Conservation (phyloP, 2,888 invertebrate genomes). For the Pterostichus madidus region DNA sequence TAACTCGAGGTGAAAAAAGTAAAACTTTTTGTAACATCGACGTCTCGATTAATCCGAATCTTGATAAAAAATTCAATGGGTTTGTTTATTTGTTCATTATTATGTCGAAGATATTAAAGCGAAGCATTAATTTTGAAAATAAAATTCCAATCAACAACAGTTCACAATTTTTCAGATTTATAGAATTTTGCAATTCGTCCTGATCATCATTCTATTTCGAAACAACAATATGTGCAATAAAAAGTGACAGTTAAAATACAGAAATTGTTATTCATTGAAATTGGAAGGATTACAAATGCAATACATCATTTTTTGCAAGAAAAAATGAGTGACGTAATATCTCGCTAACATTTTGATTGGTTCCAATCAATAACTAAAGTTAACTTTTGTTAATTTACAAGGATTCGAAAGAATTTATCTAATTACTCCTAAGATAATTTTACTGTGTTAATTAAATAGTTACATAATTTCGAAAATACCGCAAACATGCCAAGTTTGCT, state of each 20-base stretch:
- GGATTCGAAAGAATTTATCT: slow-evolving; percentile 23
- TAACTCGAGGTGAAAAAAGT: slow-evolving; percentile 18
- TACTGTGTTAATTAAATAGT: slow-evolving; percentile 48
- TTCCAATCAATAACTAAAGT: slow-evolving; percentile 5
- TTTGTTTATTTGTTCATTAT: too few species aligned
- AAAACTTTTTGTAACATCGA: background rate
- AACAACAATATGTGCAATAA: slow-evolving; percentile 19
- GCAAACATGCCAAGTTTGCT: slow-evolving; percentile 35
- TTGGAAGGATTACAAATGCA: slow-evolving; percentile 20
- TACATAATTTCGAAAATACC: slow-evolving; percentile 26
- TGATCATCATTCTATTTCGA: background rate
- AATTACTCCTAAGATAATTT: slow-evolving; percentile 44
- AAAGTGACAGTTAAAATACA: slow-evolving; percentile 9
- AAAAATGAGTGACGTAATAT: slow-evolving; percentile 7
- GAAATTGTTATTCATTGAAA: slow-evolving; percentile 12
- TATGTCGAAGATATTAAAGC: too few species aligned
- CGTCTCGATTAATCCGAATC: background rate
- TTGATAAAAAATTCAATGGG: too few species aligned
- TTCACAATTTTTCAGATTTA: slow-evolving; percentile 23
- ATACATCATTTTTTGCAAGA: slow-evolving; percentile 25
- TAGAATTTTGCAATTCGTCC: background rate
- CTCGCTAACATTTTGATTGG: slow-evolving; percentile 17
- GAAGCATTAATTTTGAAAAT: background rate
- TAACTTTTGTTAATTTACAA: background rate
- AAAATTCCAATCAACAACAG: background rate